Conservation (phyloP, 2,888 invertebrate species). For the Nephrotoma guestfalica region DNA sequence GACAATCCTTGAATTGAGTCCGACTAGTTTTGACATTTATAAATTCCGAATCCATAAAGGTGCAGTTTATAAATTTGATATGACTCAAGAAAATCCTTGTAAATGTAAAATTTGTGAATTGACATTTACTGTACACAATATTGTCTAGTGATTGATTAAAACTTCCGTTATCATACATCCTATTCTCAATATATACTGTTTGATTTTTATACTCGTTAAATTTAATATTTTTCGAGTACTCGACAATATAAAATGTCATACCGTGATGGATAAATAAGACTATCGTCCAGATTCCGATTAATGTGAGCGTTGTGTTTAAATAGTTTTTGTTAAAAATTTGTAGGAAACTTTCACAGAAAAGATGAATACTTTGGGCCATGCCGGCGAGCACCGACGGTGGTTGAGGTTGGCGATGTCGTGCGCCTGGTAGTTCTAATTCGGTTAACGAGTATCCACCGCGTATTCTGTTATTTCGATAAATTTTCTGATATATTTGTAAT, state of each 20-base stretch:
- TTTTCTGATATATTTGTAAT: slow-evolving; percentile 52
- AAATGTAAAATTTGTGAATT: slow-evolving; percentile 50
- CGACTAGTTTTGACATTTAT: slow-evolving; percentile 56
- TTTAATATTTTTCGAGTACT: slow-evolving; percentile 36
- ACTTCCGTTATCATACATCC: slow-evolving; percentile 28
- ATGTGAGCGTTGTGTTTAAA: slow-evolving; percentile 43
- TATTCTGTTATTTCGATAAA: slow-evolving; percentile 15
- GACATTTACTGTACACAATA: slow-evolving; percentile 41
- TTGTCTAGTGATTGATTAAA: slow-evolving; percentile 51
- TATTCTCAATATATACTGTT: slow-evolving; percentile 22
- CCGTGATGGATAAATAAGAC: slow-evolving; percentile 38
- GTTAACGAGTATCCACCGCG: slow-evolving; percentile 40
- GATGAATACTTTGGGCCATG: slow-evolving; percentile 33
- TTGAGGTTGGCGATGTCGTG: slow-evolving; percentile 37
- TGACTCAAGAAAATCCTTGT: slow-evolving; percentile 54
- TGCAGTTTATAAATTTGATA: slow-evolving; percentile 54
- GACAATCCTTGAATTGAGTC: slow-evolving; percentile 45
- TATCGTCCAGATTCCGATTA: slow-evolving; percentile 42
- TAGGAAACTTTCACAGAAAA: slow-evolving; percentile 55
- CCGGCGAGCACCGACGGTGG: slow-evolving; percentile 37
- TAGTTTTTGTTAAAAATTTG: slow-evolving; percentile 50
- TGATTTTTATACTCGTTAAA: slow-evolving; percentile 28
- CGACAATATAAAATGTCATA: slow-evolving; percentile 39
- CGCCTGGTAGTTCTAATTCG: slow-evolving; percentile 54
- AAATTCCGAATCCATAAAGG: slow-evolving; percentile 52